Conservation (phyloP, 2,113 vertebrate species). For the Arvicanthis niloticus region DNA sequence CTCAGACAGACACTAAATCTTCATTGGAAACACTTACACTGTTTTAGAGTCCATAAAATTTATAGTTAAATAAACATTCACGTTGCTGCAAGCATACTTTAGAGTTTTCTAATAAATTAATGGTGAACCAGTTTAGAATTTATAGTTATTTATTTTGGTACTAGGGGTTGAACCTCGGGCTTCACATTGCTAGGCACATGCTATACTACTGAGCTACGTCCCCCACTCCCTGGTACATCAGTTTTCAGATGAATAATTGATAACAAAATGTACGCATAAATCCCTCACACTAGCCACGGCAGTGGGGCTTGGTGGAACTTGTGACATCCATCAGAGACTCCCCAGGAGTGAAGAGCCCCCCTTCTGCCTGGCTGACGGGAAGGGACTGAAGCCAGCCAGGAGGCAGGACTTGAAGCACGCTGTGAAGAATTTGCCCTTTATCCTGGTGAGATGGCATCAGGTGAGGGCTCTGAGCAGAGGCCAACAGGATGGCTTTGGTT, state of each 20-base stretch:
- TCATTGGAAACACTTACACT: background rate
- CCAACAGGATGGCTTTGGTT: background rate
- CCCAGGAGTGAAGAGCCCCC: fast-evolving
- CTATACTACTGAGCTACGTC: background rate
- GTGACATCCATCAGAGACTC: background rate
- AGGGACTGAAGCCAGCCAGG: background rate
- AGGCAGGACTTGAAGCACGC: background rate
- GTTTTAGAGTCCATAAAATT: background rate
- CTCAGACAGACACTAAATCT: background rate
- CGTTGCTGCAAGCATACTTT: background rate
- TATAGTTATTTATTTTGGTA: background rate
- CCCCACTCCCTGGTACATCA: no score
- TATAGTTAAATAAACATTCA: background rate
- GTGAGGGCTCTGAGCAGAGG: background rate
- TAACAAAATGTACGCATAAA: background rate
- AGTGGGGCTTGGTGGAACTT: background rate
- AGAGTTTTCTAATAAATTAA: slow-evolving; percentile 24
- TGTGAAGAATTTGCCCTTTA: background rate
- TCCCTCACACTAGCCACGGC: fast-evolving
- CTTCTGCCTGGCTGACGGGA: background rate
- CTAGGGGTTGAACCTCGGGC: background rate
- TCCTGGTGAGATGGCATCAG: background rate
- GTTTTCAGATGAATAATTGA: background rate
- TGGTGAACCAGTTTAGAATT: background rate
- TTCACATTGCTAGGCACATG: background rate